Evolutionary conservation across 2,113 vertebrate species (phyloP).

Genomic region (Deroptyus accipitrinus): DNA sequence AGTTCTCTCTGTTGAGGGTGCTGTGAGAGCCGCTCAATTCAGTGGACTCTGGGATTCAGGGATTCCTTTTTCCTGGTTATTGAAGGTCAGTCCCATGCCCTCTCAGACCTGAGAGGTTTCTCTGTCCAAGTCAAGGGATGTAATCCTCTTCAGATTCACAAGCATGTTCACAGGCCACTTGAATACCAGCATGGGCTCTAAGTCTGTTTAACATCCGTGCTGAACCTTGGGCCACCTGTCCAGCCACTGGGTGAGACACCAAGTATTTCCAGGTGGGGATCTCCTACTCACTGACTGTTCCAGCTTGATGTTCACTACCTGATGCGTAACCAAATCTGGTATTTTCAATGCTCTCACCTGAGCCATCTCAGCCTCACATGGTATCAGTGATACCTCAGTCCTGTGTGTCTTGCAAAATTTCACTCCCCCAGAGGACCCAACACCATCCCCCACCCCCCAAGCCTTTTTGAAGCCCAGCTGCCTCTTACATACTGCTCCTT

Average conservation of each 20-base stretch:
- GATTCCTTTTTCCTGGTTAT: not conserved
- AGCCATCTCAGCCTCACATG: not conserved
- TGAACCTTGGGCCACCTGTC: not conserved
- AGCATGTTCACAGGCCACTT: accelerated
- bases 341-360: not conserved
- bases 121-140: accelerated
- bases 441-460: no score
- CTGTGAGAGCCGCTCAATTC: accelerated
- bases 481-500: not conserved
- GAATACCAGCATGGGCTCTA: not conserved
- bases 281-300: not conserved
- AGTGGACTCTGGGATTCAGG: not conserved
- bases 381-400: not conserved
- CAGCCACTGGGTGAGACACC: not conserved
- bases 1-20: not conserved
- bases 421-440: not conserved
- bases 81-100: not conserved
- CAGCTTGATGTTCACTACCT: not conserved
- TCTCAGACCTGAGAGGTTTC: not conserved
- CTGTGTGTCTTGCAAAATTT: not conserved
- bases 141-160: not conserved
- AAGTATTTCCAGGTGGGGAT: not conserved
- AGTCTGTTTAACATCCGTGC: not conserved
- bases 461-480: not conserved
- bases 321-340: not conserved